These are phyloP conservation scores for Perccottus glenii DNA, from an alignment of 2,113 vertebrate species.

Conservation along the genomic window DNA sequence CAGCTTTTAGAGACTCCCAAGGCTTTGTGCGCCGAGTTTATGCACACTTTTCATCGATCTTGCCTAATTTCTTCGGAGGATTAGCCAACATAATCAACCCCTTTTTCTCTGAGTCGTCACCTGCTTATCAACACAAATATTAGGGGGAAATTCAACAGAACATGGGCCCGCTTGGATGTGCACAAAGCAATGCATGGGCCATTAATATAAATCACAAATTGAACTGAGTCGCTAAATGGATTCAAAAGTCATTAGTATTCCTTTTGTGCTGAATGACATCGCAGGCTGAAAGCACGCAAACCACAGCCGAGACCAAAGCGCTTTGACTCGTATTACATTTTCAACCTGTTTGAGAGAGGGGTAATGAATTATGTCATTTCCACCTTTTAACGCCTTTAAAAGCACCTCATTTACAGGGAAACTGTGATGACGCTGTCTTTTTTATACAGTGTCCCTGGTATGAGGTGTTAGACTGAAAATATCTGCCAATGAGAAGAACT, in stretches of 20 bases:
- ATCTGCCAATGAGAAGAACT: too few relatives aligned
- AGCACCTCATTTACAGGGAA: slow-evolving; percentile 58
- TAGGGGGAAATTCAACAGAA: slow-evolving; percentile 63
- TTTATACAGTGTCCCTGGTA: too few relatives aligned
- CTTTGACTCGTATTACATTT: slow-evolving; percentile 52
- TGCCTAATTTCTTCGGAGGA: slow-evolving; percentile 69
- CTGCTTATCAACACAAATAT: slow-evolving; percentile 71
- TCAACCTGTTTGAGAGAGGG: slow-evolving; percentile 51
- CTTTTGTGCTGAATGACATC: slow-evolving; percentile 53
- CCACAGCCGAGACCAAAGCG: slow-evolving; percentile 41
- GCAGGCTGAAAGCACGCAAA: slow-evolving; percentile 12
- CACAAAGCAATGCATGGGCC: slow-evolving; percentile 44
- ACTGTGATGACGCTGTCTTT: background rate
- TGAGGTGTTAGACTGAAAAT: too few relatives aligned
- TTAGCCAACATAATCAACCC: slow-evolving; percentile 75
- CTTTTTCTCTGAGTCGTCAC: slow-evolving; percentile 65
- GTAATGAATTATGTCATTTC: slow-evolving; percentile 72
- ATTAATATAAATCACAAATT: slow-evolving; percentile 69
- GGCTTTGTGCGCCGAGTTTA: slow-evolving; percentile 72
- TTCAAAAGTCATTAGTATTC: slow-evolving; percentile 62
- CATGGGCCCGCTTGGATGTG: slow-evolving; percentile 41
- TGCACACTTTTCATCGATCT: slow-evolving; percentile 74
- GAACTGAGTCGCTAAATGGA: slow-evolving; percentile 59
- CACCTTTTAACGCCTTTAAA: slow-evolving; percentile 64
- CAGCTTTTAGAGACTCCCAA: slow-evolving; percentile 74